phyloP scores from a whole-genome alignment of 2,113 vertebrate species.

The Phrynosoma blainvillii region DNA sequence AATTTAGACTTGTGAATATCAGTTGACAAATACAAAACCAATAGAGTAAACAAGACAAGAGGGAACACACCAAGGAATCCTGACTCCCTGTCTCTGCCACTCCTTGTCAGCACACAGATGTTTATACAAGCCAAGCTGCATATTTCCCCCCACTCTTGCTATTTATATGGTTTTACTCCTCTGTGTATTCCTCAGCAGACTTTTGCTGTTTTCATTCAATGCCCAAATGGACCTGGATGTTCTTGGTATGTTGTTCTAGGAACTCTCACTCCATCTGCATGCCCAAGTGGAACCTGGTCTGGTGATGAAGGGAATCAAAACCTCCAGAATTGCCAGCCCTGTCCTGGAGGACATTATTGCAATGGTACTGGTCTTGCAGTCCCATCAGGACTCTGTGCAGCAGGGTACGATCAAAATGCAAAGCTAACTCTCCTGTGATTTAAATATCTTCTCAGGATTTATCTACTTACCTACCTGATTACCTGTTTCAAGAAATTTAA shows the following conservation, averaged over 20 bases:
- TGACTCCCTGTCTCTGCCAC: too few relatives aligned
- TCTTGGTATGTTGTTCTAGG: conserved; percentile 69
- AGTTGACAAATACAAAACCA: too few relatives aligned
- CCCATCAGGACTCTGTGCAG: conserved; percentile 78
- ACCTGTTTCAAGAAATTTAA: too few relatives aligned
- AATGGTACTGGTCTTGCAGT: conserved; percentile 66
- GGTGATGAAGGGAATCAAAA: conserved; percentile 73
- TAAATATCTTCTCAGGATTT: not conserved
- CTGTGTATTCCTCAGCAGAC: not conserved
- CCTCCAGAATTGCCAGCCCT: conserved; percentile 75
- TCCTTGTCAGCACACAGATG: too few relatives aligned
- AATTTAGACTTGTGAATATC: too few relatives aligned
- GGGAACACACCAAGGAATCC: too few relatives aligned
- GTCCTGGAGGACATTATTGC: conserved; percentile 81
- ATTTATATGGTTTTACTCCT: not conserved
- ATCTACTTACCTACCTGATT: too few relatives aligned
- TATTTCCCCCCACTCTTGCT: too few relatives aligned
- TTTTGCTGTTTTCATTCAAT: not conserved
- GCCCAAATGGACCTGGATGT: not conserved
- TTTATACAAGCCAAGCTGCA: too few relatives aligned
- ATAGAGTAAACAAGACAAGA: too few relatives aligned
- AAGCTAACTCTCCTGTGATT: fast-evolving
- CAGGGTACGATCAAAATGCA: conserved; percentile 72
- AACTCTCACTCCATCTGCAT: conserved; percentile 71
- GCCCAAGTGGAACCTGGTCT: conserved; percentile 85